Evolutionary conservation across 2,113 vertebrate genomes (phyloP).

Genomic region (Centropus bengalensis): DNA sequence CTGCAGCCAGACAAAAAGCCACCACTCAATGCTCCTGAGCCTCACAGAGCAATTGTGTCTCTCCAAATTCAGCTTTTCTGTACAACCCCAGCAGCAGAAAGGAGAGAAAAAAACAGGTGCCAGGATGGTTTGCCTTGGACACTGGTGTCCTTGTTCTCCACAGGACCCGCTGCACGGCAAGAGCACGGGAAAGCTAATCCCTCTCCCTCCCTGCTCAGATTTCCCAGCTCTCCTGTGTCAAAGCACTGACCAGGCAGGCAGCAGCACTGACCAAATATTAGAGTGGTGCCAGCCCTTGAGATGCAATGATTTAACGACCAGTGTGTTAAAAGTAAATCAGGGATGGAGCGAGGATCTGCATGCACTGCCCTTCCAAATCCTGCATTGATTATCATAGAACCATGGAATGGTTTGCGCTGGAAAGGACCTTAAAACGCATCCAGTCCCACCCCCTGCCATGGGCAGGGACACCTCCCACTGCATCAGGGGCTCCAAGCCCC

Average conservation of each 20-base stretch:
- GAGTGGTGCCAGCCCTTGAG: background rate
- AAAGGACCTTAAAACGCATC: too few species aligned
- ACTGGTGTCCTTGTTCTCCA: background rate
- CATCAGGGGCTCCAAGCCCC: too few species aligned
- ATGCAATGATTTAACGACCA: fast-evolving
- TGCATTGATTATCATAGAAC: background rate
- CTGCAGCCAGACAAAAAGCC: background rate
- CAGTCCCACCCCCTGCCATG: too few species aligned
- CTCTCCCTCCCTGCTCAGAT: background rate
- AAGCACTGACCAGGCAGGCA: background rate
- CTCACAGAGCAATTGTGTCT: fast-evolving
- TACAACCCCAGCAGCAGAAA: background rate
- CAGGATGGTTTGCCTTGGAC: background rate
- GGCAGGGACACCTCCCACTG: too few species aligned
- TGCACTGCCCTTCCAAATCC: fast-evolving
- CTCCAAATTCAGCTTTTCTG: background rate
- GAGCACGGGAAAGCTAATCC: background rate
- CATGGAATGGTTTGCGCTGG: too few species aligned
- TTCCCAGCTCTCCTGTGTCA: background rate
- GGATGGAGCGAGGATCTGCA: background rate
- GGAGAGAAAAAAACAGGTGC: background rate
- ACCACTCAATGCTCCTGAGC: background rate
- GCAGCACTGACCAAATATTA: background rate
- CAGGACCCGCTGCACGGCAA: fast-evolving
- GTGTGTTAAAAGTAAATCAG: background rate